Base-by-base conservation (phyloP, 2,888 invertebrate species). In the Apamea sordens region DNA sequence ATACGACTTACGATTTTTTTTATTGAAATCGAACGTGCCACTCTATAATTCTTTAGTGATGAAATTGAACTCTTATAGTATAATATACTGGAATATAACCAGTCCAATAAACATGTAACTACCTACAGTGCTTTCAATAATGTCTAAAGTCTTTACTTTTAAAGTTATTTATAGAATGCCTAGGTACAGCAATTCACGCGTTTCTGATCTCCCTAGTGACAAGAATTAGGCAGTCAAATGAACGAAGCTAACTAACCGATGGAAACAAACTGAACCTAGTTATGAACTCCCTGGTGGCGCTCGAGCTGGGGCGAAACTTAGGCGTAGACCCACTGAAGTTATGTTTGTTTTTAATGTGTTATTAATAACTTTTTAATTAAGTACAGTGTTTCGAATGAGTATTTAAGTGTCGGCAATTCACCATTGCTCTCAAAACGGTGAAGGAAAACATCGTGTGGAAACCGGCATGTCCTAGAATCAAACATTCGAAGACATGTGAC, bases 181-280 rank as follows among this genome's bases (percentile, higher is more conserved):
- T 32, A 76, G 32, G 59, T 50, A 61, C 21, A 50, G 28, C 24
- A 50, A 65, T 24, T 47, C 41, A n/a, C 56, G 32, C 69, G 69
- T 61, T 53, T 53, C 11, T 21, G 5, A 61, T 47, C 21, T 85
- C 65, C 63, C 70, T 15, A 41, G 71, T 1, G 86, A 15, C 36
- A 28, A 44, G 50, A 72, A 73, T 87, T 65, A 59, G 5, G 24
- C 36, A 86, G 41, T 75, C 68, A 69, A 78, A 65, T 61, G 63
- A 78, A 68, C 47, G 47, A 73, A 76, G 32, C 53, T 47, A 69
- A 69, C 68, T 76, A 41, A 41, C 71, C 73, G 18, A 77, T 68
- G 63, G 18, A 74, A 73, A 78, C 71, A 68, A 72, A 86, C 71
- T 69, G 15, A 77, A 72, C 71, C 67, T 64, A 77, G 71, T 83